phyloP scores from a whole-genome alignment of 2,888 invertebrate genomes.

The Chromoteleia sp. region DNA sequence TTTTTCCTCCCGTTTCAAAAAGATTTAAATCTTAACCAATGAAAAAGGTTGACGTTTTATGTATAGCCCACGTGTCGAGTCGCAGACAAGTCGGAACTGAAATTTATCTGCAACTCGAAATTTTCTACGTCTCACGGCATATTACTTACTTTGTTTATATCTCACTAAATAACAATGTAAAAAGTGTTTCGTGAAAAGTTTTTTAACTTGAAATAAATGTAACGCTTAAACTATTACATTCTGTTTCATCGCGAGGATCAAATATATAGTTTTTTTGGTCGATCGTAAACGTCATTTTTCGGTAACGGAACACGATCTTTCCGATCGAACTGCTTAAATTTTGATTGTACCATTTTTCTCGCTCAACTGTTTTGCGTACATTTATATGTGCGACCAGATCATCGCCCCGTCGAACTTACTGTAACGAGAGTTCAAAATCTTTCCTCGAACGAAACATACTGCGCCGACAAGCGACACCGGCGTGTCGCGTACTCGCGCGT shows the following conservation, averaged over 20 bases:
- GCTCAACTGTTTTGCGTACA: no score
- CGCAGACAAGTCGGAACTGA: slow-evolving; percentile 39
- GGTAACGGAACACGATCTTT: no score
- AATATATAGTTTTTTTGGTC: no score
- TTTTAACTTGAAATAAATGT: slow-evolving; percentile 15
- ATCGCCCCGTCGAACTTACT: no score
- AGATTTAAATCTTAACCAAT: slow-evolving; percentile 50
- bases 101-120: slow-evolving; percentile 53
- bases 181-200: slow-evolving; percentile 4
- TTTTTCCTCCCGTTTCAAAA: slow-evolving; percentile 7
- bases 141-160: slow-evolving; percentile 44
- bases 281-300: no score
- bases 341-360: no score
- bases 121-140: slow-evolving; percentile 31
- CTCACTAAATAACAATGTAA: slow-evolving; percentile 33
- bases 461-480: no score
- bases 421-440: not conserved
- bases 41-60: slow-evolving; percentile 51
- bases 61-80: slow-evolving; percentile 31
- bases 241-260: not conserved
- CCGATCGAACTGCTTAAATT: no score
- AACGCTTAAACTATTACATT: slow-evolving; percentile 10
- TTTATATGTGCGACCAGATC: not conserved
- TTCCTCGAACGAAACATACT: not conserved
- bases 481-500: not conserved